Conservation (phyloP, 2,113 vertebrate species). For the Cheirogaleus medius region DNA sequence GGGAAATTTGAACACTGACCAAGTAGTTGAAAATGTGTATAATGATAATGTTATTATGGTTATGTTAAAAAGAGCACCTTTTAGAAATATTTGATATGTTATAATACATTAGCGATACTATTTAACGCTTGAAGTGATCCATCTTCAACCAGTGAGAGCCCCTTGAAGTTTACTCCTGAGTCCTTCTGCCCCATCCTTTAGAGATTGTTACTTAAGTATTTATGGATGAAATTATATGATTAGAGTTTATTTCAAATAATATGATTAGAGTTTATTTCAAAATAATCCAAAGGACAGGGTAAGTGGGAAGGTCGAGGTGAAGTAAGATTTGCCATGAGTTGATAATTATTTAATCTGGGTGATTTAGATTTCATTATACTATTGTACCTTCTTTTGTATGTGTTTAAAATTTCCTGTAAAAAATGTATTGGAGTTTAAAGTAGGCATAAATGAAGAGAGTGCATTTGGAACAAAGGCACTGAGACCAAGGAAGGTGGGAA, state of each 20-base stretch:
- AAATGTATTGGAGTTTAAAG: not conserved
- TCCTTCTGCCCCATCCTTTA: not conserved
- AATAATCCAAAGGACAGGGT: not conserved
- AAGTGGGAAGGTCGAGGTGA: not conserved
- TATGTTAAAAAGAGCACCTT: not conserved
- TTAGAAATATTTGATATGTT: not conserved
- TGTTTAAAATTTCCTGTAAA: slow-evolving; percentile 42
- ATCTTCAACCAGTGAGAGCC: not conserved
- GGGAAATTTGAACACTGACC: not conserved
- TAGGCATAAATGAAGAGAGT: not conserved
- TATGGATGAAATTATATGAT: slow-evolving; percentile 1
- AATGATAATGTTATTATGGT: not conserved
- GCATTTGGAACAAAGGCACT: not conserved
- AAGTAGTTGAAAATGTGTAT: not conserved
- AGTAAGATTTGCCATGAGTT: not conserved
- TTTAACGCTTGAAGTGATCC: not conserved
- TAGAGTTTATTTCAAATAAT: slow-evolving; percentile 43
- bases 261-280: slow-evolving; percentile 36
- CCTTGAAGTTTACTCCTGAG: not conserved
- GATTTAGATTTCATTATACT: not conserved
- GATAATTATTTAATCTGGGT: not conserved
- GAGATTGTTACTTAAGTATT: not conserved
- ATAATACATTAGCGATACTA: not conserved
- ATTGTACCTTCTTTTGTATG: not conserved
- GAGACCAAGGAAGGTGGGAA: not conserved